These are phyloP conservation scores for Eretmocerus hayati DNA, from an alignment of 2,888 invertebrate genomes.

Conservation along the genomic window DNA sequence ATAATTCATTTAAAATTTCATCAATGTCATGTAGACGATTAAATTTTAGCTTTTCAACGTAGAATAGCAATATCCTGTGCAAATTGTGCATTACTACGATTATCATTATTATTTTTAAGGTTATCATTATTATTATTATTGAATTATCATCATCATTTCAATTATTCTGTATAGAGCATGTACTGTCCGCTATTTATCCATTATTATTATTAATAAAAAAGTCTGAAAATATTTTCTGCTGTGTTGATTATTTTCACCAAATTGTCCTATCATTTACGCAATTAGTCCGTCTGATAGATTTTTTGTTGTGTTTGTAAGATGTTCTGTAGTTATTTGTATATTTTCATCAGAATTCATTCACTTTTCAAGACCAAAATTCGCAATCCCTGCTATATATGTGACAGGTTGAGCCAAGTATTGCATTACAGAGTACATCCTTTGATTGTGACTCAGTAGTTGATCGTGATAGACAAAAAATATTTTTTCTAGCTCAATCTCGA, in stretches of 20 bases:
- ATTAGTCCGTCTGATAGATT: background rate
- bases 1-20: conserved; percentile 3
- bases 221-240: background rate
- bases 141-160: conserved; percentile 3
- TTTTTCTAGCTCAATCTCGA: too few relatives aligned
- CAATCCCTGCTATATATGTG: too few relatives aligned
- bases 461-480: too few relatives aligned
- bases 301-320: too few relatives aligned
- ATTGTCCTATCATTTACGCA: background rate
- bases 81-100: background rate
- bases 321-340: too few relatives aligned
- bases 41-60: conserved; percentile 1
- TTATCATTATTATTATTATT: conserved; percentile 2
- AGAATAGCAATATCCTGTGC: background rate
- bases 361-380: too few relatives aligned
- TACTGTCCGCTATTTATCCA: conserved; percentile 11
- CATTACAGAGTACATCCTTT: too few relatives aligned
- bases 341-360: too few relatives aligned
- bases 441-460: too few relatives aligned
- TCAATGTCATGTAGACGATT: too few relatives aligned
- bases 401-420: too few relatives aligned
- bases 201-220: conserved; percentile 10
- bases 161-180: conserved; percentile 7
- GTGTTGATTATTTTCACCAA: background rate
- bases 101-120: conserved; percentile 1